Percentiles rank a stretch among this genome's conserved stretches.
These are phyloP conservation scores for Leptopilina drosophilae DNA, from an alignment of 2,888 invertebrate species.

Conservation along the genomic window DNA sequence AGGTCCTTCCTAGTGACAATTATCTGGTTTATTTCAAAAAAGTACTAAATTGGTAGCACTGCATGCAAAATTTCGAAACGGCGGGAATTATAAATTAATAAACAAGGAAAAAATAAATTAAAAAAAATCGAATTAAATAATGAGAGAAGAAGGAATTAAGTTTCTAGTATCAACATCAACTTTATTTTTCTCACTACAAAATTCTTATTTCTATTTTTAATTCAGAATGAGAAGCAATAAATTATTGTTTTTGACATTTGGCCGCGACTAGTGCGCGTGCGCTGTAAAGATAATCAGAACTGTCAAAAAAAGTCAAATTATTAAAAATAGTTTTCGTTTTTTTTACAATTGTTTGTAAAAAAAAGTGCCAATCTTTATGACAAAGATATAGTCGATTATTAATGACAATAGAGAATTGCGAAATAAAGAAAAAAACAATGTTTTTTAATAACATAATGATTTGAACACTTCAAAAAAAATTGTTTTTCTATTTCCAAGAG, in stretches of 20 bases:
- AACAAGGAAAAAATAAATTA: neutral
- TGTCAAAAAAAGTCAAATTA: neutral
- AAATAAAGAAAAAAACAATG: neutral
- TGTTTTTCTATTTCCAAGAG: no score
- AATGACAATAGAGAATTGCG: neutral
- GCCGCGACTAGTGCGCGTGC: neutral
- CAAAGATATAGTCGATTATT: neutral
- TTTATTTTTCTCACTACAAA: no score
- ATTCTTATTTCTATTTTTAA: no score
- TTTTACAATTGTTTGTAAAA: neutral
- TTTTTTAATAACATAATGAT: neutral
- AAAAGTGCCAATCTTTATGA: neutral
- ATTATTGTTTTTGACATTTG: no score
- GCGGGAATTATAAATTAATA: neutral
- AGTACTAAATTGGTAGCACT: neutral
- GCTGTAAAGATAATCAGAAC: neutral
- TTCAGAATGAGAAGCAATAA: no score
- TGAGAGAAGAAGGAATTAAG: no score
- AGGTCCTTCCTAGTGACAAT: slow-evolving; percentile 28
- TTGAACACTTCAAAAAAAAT: neutral
- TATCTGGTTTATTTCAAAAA: slow-evolving; percentile 7
- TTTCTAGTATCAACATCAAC: no score
- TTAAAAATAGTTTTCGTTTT: neutral
- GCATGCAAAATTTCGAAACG: neutral
- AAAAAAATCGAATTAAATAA: no score